These are phyloP conservation scores for Ploceus nigricollis DNA, from an alignment of 2,113 vertebrate species.

Conservation along the genomic window DNA sequence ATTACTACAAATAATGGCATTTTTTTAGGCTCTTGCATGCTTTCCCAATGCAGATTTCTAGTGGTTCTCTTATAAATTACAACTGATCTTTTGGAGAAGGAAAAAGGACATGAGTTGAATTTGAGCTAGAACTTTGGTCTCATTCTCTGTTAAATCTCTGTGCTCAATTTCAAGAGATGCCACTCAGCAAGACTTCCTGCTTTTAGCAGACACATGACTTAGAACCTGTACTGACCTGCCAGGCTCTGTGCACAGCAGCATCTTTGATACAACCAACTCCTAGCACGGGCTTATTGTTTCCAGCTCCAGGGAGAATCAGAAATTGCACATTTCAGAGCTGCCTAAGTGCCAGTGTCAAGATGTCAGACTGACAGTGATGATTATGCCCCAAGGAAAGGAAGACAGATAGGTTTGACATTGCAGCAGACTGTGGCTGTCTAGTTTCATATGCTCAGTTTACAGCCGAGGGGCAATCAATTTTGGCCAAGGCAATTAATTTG, in stretches of 20 bases:
- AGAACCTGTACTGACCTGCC: constrained; percentile 18
- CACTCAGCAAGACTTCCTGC: not conserved
- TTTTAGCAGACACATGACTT: not conserved
- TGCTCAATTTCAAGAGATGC: not conserved
- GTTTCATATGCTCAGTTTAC: not conserved
- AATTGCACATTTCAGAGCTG: constrained; percentile 16
- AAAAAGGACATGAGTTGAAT: not conserved
- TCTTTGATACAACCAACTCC: not conserved
- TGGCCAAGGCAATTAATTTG: constrained; percentile 24
- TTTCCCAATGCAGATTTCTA: not conserved
- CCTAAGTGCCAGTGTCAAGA: not conserved
- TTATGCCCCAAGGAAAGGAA: not conserved
- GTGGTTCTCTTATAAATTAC: not conserved
- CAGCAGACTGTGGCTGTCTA: constrained; percentile 16
- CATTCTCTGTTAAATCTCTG: not conserved
- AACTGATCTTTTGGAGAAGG: not conserved
- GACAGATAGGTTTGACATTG: not conserved
- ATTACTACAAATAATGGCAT: not conserved
- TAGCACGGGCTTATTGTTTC: constrained; percentile 5
- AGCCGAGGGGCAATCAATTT: not conserved
- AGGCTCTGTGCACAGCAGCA: not conserved
- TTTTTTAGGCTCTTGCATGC: not conserved
- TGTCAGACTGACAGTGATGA: not conserved
- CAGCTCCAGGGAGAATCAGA: not conserved
- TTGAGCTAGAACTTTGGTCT: not conserved